phyloP scores from a whole-genome alignment of 2,113 vertebrate species.

The Galbula dea region DNA sequence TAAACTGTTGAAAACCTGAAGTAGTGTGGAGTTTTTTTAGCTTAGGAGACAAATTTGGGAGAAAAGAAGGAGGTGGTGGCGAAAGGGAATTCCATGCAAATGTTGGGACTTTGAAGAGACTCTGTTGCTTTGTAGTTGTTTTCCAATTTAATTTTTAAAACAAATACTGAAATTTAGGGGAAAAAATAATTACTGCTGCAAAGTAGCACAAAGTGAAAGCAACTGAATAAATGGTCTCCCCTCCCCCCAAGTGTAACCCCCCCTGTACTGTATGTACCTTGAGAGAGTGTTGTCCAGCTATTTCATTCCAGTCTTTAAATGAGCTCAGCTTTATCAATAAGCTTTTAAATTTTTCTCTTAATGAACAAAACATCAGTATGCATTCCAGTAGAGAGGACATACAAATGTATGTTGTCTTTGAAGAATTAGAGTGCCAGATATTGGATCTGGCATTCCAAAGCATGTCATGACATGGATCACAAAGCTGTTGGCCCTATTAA shows the following conservation, averaged over 20 bases:
- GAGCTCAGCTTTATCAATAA: not conserved
- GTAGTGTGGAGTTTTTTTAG: not conserved
- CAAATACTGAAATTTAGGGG: not conserved
- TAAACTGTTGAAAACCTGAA: not conserved
- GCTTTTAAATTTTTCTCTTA: not conserved
- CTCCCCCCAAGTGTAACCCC: not conserved
- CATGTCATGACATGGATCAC: not conserved
- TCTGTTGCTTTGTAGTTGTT: not conserved
- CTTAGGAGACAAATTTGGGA: not conserved
- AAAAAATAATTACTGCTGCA: not conserved
- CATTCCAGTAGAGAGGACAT: not conserved
- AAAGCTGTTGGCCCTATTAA: conserved; percentile 18
- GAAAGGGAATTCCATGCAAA: not conserved
- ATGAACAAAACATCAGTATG: not conserved
- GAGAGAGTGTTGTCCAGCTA: not conserved
- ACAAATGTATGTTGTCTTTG: not conserved
- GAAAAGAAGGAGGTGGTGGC: not conserved
- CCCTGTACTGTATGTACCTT: not conserved
- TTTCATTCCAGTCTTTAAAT: not conserved
- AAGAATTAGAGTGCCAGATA: not conserved
- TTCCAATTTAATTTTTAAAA: not conserved
- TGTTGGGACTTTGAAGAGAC: not conserved
- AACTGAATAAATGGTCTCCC: not conserved
- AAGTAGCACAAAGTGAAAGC: not conserved
- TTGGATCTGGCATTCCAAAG: conserved; percentile 5